Evolutionary conservation across 1,140 invertebrate species (phyloP), one percentile per base, ranked within the genome.

Genomic region (Orius laevigatus): DNA sequence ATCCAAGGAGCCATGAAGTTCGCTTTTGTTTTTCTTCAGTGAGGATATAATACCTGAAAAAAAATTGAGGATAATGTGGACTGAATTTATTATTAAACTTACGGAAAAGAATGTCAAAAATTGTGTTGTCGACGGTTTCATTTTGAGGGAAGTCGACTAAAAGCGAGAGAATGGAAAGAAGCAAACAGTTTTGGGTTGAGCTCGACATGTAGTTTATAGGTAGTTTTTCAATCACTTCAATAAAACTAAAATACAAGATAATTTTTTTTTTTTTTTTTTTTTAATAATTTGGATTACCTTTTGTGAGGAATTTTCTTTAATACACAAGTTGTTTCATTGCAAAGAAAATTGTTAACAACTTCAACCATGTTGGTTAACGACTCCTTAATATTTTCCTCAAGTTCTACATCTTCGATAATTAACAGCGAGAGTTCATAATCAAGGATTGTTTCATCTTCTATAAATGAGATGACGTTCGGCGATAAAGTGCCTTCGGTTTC

Each of bases 361-460:
- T 31, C 41, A 19, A 39, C 38, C 48, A 52, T 52, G 15, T 44
- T 40, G 14, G 25, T 41, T 16, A 44, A 33, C 5, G 25, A 42
- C 25, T 9, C 33, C 31, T 40, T 16, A 31, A 52, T 20, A 6
- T 32, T 33, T 38, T 42, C 45, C 25, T 35, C 38, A 11, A 52
- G 33, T n/a, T 42, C 46, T 1, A 34, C 19, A 16, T 52, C 45
- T 5, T 52, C 51, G 9, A 25, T 32, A 33, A 44, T 43, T 8
- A 52, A 15, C n/a, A 40, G 38, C 0, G 51, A 53, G 2, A 53
- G 38, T 19, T 53, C 51, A 42, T 49, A 53, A 10, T 53, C 47
- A 31, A 53, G 43, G 14, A 53, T 15, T 14, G 36, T 3, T 2
- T 12, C 35, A 5, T 38, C 31, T 1, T 16, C 11, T 12, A 49